A percentile compares a stretch with the other conserved stretches of the same genome.
Conservation (phyloP, 2,797 vertebrate species). For the Sebastes hubbsi region DNA sequence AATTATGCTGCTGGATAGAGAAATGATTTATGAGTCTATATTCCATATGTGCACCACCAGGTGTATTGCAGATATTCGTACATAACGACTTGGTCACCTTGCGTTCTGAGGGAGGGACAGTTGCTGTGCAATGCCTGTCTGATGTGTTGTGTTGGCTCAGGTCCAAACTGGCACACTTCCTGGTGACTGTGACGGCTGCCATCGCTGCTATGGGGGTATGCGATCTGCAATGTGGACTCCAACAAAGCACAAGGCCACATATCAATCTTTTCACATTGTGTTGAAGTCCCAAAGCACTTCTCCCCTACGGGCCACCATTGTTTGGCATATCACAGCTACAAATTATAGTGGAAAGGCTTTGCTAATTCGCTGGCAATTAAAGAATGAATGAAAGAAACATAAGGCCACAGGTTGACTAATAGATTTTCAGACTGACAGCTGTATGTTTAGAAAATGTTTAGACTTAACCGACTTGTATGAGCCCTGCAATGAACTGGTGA, state of each 20-base stretch:
- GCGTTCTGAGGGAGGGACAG: not conserved
- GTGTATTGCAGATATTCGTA: not conserved
- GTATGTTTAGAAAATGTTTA: not conserved
- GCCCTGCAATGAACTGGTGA: not conserved
- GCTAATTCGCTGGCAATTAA: conserved; percentile 29
- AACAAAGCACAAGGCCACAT: conserved; percentile 50
- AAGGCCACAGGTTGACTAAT: not conserved
- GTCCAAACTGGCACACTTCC: conserved; percentile 40
- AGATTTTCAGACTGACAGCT: not conserved
- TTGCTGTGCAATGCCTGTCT: not conserved
- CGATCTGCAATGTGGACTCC: conserved; percentile 28
- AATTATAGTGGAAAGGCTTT: conserved; percentile 17
- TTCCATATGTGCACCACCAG: not conserved
- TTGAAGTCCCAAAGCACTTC: conserved; percentile 21
- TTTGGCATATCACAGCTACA: conserved; percentile 16
- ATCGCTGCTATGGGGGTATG: conserved; percentile 17
- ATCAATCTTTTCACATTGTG: conserved; percentile 57
- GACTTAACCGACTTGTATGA: not conserved
- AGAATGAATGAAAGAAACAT: not conserved
- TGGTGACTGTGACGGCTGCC: conserved; percentile 40
- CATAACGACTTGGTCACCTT: not conserved
- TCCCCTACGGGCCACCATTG: conserved; percentile 22
- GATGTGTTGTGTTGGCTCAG: conserved; percentile 21
- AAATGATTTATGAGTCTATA: not conserved
- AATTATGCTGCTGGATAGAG: not conserved